A percentile compares a stretch with the other conserved stretches of the same genome.
phyloP scores from a whole-genome alignment of 2,797 vertebrate genomes.

The Leucoraja ocellata region DNA sequence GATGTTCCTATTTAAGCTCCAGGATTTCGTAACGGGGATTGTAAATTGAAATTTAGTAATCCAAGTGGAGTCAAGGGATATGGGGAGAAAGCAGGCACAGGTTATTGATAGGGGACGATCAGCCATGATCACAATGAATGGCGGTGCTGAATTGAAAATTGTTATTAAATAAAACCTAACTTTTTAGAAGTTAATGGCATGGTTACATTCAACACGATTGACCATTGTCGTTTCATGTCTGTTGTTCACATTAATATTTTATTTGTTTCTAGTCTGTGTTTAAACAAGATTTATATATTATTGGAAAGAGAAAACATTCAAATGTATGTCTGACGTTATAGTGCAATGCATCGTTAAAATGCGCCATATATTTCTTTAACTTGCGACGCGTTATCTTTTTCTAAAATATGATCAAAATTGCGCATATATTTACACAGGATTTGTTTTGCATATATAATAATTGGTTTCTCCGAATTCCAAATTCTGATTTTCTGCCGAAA shows the following conservation, averaged over 20 bases:
- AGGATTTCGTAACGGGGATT: not conserved
- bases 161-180: not conserved
- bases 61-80: too few species aligned
- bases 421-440: not conserved
- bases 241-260: not conserved
- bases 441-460: not conserved
- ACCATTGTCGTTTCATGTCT: not conserved
- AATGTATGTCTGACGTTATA: not conserved
- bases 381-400: not conserved
- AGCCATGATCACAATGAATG: too few species aligned
- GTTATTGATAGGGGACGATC: too few species aligned
- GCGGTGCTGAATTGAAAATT: not conserved
- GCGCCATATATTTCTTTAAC: not conserved
- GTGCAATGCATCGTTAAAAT: not conserved
- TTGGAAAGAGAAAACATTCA: not conserved
- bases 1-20: not conserved
- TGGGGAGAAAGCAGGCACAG: too few species aligned
- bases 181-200: not conserved
- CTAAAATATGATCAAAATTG: not conserved
- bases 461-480: not conserved
- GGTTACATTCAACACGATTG: not conserved
- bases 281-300: not conserved
- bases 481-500: not conserved
- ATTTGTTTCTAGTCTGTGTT: not conserved
- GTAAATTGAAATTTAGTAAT: not conserved